phyloP scores from a whole-genome alignment of 2,888 invertebrate species.

The Hololepta plana region DNA sequence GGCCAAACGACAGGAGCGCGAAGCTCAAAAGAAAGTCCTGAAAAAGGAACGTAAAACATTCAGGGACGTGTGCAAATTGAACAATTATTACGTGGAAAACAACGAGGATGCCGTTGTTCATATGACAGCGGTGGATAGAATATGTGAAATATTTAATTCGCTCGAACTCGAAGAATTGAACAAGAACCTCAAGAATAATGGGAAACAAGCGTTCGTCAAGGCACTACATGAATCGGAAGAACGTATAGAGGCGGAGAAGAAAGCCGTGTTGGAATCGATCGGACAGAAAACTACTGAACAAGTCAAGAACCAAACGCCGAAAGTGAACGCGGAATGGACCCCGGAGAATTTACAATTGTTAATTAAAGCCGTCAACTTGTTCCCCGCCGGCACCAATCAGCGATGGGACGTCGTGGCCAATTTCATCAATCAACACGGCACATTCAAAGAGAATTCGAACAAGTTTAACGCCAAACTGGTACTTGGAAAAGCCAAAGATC shows the following conservation, averaged over 20 bases:
- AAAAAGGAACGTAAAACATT: constrained; percentile 74
- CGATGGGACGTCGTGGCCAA: constrained; percentile 90
- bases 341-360: constrained; percentile 73
- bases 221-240: constrained; percentile 54
- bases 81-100: constrained; percentile 59
- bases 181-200: constrained; percentile 44
- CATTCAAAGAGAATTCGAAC: constrained; percentile 34
- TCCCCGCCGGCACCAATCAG: constrained; percentile 91
- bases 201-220: constrained; percentile 44
- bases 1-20: constrained; percentile 67
- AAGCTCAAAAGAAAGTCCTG: constrained; percentile 65
- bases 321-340: constrained; percentile 52
- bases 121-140: constrained; percentile 83
- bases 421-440: constrained; percentile 80
- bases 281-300: constrained; percentile 27
- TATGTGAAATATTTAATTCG: constrained; percentile 64
- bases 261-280: constrained; percentile 35
- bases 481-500: constrained; percentile 84
- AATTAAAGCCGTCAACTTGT: constrained; percentile 93
- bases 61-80: constrained; percentile 60
- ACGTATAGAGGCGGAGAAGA: constrained; percentile 60
- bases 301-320: constrained; percentile 26
- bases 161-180: constrained; percentile 60
- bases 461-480: constrained; percentile 77
- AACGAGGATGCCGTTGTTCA: constrained; percentile 58